Conservation (phyloP, 2,113 vertebrate genomes). For the Microcebus jonahi region DNA sequence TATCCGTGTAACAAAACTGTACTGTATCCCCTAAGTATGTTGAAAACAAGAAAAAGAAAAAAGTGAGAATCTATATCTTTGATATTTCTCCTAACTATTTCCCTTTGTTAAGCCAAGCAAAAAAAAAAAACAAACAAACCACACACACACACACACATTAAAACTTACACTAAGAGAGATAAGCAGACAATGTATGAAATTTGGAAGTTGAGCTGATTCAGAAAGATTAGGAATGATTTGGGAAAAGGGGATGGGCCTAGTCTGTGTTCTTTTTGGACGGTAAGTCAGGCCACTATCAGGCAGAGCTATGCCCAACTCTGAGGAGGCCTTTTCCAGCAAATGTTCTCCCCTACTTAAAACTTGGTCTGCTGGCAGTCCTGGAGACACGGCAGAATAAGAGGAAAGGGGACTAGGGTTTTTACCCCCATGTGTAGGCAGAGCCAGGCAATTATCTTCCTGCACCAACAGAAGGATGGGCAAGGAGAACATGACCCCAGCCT, state of each 20-base stretch:
- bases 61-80: background rate
- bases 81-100: background rate
- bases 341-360: background rate
- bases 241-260: background rate
- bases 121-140: background rate
- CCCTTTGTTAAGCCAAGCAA: background rate
- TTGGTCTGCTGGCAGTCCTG: background rate
- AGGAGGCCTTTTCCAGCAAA: background rate
- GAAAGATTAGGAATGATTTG: background rate
- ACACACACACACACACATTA: background rate
- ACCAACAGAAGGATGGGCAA: background rate
- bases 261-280: background rate
- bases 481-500: background rate
- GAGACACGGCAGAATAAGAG: background rate
- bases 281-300: background rate
- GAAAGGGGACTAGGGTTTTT: background rate
- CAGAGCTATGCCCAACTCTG: background rate
- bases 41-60: too few species aligned
- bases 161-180: background rate
- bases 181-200: background rate
- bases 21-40: too few species aligned
- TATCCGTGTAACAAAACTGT: too few species aligned
- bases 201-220: background rate
- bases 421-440: background rate
- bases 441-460: background rate